These are phyloP conservation scores for Augochlorella aurata DNA, from an alignment of 2,888 invertebrate genomes.

Conservation along the genomic window DNA sequence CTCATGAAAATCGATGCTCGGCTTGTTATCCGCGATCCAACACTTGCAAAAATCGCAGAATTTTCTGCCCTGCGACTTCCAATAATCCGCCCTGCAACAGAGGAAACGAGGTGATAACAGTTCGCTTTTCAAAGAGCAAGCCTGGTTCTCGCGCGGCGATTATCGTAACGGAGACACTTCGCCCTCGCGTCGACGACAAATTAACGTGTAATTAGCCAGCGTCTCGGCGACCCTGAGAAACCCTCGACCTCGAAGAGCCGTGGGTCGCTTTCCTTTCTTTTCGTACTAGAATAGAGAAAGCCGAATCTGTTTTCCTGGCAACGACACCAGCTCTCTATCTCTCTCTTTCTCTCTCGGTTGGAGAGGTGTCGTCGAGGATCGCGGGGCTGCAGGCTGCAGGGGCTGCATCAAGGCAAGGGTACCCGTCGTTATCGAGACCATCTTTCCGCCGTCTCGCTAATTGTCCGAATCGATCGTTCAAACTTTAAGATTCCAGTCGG, in stretches of 20 bases:
- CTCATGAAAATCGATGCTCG: constrained; percentile 97
- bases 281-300: background rate
- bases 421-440: background rate
- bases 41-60: constrained; percentile 99
- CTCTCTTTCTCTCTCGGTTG: no score
- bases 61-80: constrained; percentile 97
- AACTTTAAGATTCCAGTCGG: background rate
- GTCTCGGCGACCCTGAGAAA: constrained; percentile 60
- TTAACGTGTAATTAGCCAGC: constrained; percentile 73
- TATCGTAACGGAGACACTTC: background rate
- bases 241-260: constrained; percentile 66
- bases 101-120: background rate
- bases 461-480: background rate
- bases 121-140: background rate
- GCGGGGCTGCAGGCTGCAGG: no score
- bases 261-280: background rate
- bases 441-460: no score
- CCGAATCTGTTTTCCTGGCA: background rate
- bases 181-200: constrained; percentile 44
- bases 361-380: no score
- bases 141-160: background rate
- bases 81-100: constrained; percentile 92
- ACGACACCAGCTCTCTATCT: background rate
- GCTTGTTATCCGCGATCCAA: constrained; percentile 98
- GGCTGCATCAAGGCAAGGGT: background rate